Conservation (phyloP, 1,140 invertebrate genomes). For the Drosophila nigrodunni region DNA sequence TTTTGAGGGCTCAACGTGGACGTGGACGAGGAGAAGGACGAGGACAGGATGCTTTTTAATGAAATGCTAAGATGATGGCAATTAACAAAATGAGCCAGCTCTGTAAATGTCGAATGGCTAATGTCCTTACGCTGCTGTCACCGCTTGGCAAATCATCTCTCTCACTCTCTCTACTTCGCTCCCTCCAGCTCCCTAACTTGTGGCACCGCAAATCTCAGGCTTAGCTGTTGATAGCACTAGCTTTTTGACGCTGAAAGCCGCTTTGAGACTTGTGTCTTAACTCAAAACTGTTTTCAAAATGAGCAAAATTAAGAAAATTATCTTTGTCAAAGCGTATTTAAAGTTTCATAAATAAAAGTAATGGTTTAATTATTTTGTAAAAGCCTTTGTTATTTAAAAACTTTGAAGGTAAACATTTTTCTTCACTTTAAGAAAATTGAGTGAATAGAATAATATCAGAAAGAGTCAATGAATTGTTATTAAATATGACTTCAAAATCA, state of each 20-base stretch:
- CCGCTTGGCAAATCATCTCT: neutral
- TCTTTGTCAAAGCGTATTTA: neutral
- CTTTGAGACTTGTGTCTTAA: neutral
- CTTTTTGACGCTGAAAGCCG: constrained; percentile 15
- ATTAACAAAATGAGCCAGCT: constrained; percentile 71
- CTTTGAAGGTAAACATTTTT: no score
- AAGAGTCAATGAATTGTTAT: no score
- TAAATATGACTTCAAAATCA: no score
- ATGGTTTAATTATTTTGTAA: no score
- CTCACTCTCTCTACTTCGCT: neutral
- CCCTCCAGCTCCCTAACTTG: neutral
- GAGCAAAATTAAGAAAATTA: neutral
- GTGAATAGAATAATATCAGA: no score
- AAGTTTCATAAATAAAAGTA: no score
- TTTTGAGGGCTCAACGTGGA: neutral
- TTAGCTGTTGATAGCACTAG: constrained; percentile 37
- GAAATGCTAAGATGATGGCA: constrained; percentile 54
- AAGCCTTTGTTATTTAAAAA: no score
- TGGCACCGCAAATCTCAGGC: constrained; percentile 39
- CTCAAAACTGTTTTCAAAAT: neutral
- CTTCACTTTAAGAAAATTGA: no score
- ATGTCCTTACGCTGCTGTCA: constrained; percentile 28
- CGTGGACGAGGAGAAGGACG: neutral
- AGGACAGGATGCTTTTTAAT: constrained; percentile 31
- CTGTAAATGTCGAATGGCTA: constrained; percentile 40